Base-by-base conservation (phyloP, 1,140 invertebrate genomes). In the Tetranychus urticae region DNA sequence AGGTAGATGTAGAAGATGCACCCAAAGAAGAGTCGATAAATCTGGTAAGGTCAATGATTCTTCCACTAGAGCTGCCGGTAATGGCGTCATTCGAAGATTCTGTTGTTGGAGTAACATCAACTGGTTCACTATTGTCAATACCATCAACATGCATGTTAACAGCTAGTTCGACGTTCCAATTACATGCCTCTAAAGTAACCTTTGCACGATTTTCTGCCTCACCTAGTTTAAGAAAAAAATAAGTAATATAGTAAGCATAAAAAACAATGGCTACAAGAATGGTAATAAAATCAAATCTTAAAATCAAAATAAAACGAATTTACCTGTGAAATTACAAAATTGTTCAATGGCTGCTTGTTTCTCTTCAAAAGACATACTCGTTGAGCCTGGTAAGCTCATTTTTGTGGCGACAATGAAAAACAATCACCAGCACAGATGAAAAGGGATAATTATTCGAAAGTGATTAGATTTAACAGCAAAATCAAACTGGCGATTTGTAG, bases 111-210 rank as follows among this genome's bases (percentile, higher is more conserved):
- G 23, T 33, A 12, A 58, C 37, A 31, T 58, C 39, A 46, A 46
- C 37, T 33, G 42, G 57, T 45, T 58, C 57, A 46, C 23, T 42
- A 45, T 12, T 14, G n/a, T 58, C 57, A 46, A 58, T 58, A 35
- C 39, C 37, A 58, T 79, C 76, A 67, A 80, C 74, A 64, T 77
- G 77, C 73, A 80, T 77, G 50, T 77, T 76, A 54, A 80, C 70
- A 13, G 78, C 78, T 65, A 75, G 69, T 62, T 78, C 73, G 54
- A 80, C 59, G 64, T 78, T 75, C 39, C 74, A 73, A 62, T 71
- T 69, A 68, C 77, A 79, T 31, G 74, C 75, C 63, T 77, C 75
- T 46, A 80, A 65, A 39, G 76, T 66, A 46, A 65, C 67, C 47
- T 62, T 63, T 23, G 69, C 74, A 34, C 72, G 67, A 57, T 71